Evolutionary conservation across 1,140 invertebrate genomes (phyloP).

Genomic region (Sycophaga agraensis): DNA sequence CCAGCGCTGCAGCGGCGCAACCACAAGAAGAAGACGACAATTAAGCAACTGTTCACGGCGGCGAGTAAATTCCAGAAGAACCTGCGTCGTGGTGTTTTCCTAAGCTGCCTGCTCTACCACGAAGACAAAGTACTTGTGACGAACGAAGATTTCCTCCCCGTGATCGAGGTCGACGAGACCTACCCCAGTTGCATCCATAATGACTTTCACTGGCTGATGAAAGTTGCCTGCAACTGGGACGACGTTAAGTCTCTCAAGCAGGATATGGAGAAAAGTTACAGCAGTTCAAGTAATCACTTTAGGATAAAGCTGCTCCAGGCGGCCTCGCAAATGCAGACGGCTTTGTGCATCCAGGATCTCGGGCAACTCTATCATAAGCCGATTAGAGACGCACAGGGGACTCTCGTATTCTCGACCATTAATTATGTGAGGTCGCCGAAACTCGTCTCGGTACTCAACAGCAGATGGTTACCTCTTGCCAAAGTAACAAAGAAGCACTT

Average conservation of each 20-base stretch:
- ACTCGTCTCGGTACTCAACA: slow-evolving; percentile 79
- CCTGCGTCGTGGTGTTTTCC: slow-evolving; percentile 86
- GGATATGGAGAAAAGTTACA: slow-evolving; percentile 92
- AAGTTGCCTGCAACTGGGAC: slow-evolving; percentile 95
- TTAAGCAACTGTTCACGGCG: slow-evolving; percentile 91
- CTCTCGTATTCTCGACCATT: slow-evolving; percentile 85
- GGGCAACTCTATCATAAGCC: slow-evolving; percentile 92
- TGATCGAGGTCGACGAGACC: slow-evolving; percentile 94
- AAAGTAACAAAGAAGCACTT: slow-evolving; percentile 68
- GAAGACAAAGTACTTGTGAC: slow-evolving; percentile 95
- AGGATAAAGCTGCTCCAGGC: slow-evolving; percentile 89
- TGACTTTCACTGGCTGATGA: slow-evolving; percentile 97
- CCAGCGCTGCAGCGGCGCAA: slow-evolving; percentile 64
- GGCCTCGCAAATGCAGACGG: slow-evolving; percentile 89
- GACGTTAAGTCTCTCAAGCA: slow-evolving; percentile 86
- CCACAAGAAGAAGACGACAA: slow-evolving; percentile 84
- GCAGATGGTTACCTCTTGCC: slow-evolving; percentile 83
- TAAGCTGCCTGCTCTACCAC: slow-evolving; percentile 89
- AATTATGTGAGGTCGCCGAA: slow-evolving; percentile 83
- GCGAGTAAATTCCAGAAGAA: slow-evolving; percentile 94
- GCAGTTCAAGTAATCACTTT: slow-evolving; percentile 85
- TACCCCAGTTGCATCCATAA: slow-evolving; percentile 87
- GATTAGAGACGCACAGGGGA: slow-evolving; percentile 82
- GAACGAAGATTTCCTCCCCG: slow-evolving; percentile 93
- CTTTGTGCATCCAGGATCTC: slow-evolving; percentile 86